phyloP scores from a whole-genome alignment of 2,797 vertebrate species.

The Vireo griseus region DNA sequence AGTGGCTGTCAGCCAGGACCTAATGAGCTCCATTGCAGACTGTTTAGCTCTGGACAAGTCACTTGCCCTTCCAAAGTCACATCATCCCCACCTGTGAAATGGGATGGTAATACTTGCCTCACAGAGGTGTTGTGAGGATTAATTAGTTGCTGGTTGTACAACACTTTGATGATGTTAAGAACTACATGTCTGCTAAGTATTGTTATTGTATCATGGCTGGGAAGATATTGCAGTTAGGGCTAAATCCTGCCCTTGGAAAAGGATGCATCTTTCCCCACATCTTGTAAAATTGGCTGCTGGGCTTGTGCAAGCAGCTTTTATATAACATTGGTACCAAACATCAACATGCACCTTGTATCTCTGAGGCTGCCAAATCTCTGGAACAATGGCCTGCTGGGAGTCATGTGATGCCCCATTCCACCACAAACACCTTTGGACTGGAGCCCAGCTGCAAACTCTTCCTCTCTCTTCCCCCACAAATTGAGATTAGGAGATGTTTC shows the following conservation, averaged over 20 bases:
- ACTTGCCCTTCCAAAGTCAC: conserved; percentile 16
- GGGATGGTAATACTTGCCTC: conserved; percentile 49
- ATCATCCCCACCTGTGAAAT: conserved; percentile 8
- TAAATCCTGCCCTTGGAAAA: conserved; percentile 36
- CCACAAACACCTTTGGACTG: background rate
- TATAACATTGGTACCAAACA: conserved; percentile 24
- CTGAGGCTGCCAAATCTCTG: conserved; percentile 1
- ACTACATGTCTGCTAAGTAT: conserved; percentile 43
- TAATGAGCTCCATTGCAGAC: conserved; percentile 14
- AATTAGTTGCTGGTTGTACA: conserved; percentile 54
- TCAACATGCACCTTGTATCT: background rate
- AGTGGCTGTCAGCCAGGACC: conserved; percentile 25
- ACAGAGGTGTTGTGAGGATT: conserved; percentile 55
- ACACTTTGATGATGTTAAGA: conserved; percentile 57
- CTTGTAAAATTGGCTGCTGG: conserved; percentile 26
- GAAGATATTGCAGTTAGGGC: conserved; percentile 14
- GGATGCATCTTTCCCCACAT: background rate
- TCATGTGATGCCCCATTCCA: background rate
- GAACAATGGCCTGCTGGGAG: background rate
- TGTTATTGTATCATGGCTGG: conserved; percentile 35
- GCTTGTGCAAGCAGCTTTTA: conserved; percentile 13
- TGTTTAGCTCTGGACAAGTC: conserved; percentile 33
- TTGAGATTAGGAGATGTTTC: background rate
- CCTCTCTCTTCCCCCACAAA: background rate
- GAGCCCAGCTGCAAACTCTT: background rate